A percentile compares a stretch with the other conserved stretches of the same genome.
Conservation (phyloP, 23 tunicate genomes). For the Oikopleura albicans region DNA sequence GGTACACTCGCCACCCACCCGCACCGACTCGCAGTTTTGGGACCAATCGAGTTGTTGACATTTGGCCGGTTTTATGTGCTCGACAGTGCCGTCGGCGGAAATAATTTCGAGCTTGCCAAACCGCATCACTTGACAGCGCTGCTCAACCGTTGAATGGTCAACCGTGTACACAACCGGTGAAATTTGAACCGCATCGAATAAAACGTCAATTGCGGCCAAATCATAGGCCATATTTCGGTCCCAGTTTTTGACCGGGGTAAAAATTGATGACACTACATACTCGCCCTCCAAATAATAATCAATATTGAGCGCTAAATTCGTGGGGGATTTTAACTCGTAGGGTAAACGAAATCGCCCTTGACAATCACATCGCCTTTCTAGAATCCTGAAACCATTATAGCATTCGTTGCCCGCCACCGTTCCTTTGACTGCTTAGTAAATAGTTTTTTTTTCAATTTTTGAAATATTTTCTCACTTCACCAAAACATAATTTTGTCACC, state of each 20-base stretch:
- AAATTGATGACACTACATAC: neutral
- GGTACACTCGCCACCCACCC: neutral
- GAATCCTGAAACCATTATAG: neutral
- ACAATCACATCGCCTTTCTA: neutral
- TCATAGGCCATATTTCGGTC: slow-evolving; percentile 12
- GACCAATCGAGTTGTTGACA: neutral
- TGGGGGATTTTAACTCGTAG: neutral
- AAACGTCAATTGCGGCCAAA: neutral
- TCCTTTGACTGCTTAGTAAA: neutral
- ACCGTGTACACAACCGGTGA: no score
- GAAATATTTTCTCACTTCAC: no score
- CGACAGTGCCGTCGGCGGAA: neutral
- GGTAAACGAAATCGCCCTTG: neutral
- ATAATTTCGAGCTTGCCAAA: neutral
- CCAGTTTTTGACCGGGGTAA: slow-evolving; percentile 4
- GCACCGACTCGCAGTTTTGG: neutral
- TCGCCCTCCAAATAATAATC: neutral
- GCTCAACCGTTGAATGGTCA: no score
- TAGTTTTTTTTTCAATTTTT: no score
- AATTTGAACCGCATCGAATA: neutral
- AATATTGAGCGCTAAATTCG: neutral
- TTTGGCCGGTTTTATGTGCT: neutral
- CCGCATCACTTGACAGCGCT: neutral
- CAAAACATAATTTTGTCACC: no score
- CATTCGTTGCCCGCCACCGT: neutral